phyloP scores from a whole-genome alignment of 2,113 vertebrate genomes.

The Ailurus styani region DNA sequence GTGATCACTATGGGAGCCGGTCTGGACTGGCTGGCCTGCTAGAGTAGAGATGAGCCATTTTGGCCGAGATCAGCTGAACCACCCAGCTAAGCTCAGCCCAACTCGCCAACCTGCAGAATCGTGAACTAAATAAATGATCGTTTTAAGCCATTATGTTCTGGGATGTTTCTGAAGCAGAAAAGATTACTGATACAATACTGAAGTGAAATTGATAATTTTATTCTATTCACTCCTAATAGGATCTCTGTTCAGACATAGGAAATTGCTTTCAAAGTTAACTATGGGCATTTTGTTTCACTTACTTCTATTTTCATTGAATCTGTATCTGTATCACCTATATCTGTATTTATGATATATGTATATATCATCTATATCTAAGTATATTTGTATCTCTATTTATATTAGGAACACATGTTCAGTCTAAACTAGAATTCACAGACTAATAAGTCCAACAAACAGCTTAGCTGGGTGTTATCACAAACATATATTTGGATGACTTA shows the following conservation, averaged over 20 bases:
- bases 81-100: not conserved
- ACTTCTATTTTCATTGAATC: not conserved
- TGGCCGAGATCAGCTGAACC: not conserved
- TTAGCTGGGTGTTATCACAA: not conserved
- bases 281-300: not conserved
- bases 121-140: not conserved
- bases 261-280: not conserved
- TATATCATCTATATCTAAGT: not conserved
- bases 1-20: not conserved
- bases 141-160: not conserved
- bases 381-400: not conserved
- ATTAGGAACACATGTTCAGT: not conserved
- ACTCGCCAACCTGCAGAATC: not conserved
- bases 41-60: not conserved
- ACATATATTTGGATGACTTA: not conserved
- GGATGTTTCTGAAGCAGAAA: not conserved
- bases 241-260: not conserved
- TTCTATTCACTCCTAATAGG: not conserved
- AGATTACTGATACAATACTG: not conserved
- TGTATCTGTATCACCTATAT: not conserved
- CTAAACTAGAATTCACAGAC: not conserved
- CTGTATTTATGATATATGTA: not conserved
- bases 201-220: not conserved
- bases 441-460: not conserved
- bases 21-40: not conserved